Base-by-base conservation (phyloP, 92 coral and sea anemone species). In the Galaxea fascicularis region DNA sequence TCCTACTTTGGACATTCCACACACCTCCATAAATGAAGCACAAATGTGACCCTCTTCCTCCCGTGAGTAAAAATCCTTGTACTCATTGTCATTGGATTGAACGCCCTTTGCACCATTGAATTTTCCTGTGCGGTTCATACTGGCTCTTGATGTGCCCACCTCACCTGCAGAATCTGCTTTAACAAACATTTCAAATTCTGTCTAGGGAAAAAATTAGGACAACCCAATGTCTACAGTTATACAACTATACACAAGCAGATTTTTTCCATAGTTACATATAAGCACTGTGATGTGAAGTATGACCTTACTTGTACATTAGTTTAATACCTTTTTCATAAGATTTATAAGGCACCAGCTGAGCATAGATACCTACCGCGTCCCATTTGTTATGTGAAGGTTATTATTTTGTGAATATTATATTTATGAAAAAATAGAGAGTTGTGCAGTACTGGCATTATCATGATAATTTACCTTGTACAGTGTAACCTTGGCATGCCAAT, bases 401-500 rank as follows among this genome's bases (percentile, higher is more conserved):
- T 30, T 26, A 30, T 67, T 67, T 39, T 73, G 46, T 7, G 46
- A 14, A 47, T 13, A 73, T 8, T 73, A 30, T 67, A 31, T 67
- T 67, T 67, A 24, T 67, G 17, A 67, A 28, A 67, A 30, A 67
- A 67, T 5, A 22, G 47, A 67, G 30, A 28, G 73, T 64, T 26
- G 27, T 18, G 26, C 18, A 64, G 26, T 64, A 29, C 35, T 11
- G 20, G 26, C 35, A 64, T 18, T 26, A 65, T 21, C 17, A 65
- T 3, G 70, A 30, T 30, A 16, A 60, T 67, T 31, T 21, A 86
- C 90, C 90, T 79, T 59, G 57, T 90, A 90, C 29, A 86, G 59
- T 24, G 85, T 90, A 14, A 80, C 73, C 64, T 86, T 90, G n/a
- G 93, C 93, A 75, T 90, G 93, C 93, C 93, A 90, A 31, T 85